These are phyloP conservation scores for Rhynchopsitta pachyrhyncha DNA, from an alignment of 2,113 vertebrate species.

Conservation along the genomic window DNA sequence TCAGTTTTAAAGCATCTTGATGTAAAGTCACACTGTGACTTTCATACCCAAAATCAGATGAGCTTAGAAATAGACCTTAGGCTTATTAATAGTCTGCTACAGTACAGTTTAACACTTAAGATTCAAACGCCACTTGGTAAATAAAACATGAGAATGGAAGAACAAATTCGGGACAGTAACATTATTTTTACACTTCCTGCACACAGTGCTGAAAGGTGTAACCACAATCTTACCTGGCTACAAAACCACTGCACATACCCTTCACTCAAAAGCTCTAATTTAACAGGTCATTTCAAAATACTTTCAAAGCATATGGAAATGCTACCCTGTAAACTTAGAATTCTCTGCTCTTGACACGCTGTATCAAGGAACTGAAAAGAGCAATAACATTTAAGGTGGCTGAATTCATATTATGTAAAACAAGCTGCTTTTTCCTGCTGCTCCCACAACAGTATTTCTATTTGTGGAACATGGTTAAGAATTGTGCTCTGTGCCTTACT, in stretches of 20 bases:
- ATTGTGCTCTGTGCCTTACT: not conserved
- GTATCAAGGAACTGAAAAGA: constrained; percentile 21
- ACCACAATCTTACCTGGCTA: not conserved
- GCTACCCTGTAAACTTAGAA: not conserved
- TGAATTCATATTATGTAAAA: constrained; percentile 62
- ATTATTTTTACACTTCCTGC: not conserved
- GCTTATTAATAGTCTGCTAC: not conserved
- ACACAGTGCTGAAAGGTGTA: not conserved
- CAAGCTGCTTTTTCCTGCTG: constrained; percentile 50
- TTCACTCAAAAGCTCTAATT: not conserved
- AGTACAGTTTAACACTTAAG: not conserved
- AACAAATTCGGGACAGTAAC: not conserved
- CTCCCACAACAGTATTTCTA: constrained; percentile 8
- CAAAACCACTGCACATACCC: not conserved
- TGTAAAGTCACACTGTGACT: not conserved
- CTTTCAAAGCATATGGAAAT: not conserved
- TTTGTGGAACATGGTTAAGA: constrained; percentile 20
- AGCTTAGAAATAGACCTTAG: constrained; percentile 8
- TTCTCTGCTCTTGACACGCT: not conserved
- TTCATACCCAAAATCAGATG: not conserved
- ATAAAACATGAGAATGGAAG: not conserved
- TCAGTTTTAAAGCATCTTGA: not conserved
- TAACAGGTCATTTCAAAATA: constrained; percentile 14
- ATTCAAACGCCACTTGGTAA: not conserved
- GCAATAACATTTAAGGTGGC: constrained; percentile 26